Conservation (phyloP, 2,113 vertebrate species). For the Terrapene triunguis region DNA sequence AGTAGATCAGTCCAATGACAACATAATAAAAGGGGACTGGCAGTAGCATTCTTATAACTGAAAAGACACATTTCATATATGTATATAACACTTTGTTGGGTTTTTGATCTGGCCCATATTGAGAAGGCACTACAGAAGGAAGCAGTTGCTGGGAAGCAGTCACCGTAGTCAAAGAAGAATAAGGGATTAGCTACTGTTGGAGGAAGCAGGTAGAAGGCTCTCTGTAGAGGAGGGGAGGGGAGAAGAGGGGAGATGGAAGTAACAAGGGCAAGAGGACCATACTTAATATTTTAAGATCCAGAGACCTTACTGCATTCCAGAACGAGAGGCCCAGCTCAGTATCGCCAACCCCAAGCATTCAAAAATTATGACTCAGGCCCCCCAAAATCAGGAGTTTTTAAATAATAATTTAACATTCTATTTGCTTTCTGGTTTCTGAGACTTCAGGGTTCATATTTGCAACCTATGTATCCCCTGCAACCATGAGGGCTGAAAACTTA, state of each 20-base stretch:
- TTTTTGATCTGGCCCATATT: background rate
- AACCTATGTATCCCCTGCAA: background rate
- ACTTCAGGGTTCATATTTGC: background rate
- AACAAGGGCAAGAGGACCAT: background rate
- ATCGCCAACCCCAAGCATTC: background rate
- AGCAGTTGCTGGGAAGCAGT: background rate
- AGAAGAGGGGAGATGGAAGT: background rate
- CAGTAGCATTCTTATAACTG: background rate
- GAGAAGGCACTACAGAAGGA: background rate
- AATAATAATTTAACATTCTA: background rate
- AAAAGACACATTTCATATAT: background rate
- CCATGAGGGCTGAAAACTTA: background rate
- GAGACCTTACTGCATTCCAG: background rate
- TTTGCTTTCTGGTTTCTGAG: background rate
- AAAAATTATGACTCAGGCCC: background rate
- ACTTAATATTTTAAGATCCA: background rate
- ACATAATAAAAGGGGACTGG: background rate
- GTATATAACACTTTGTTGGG: background rate
- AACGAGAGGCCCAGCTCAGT: background rate
- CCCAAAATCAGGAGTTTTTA: background rate
- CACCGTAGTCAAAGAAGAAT: background rate
- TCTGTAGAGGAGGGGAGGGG: too few species aligned
- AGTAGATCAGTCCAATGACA: background rate
- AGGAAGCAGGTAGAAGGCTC: background rate
- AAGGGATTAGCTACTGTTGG: background rate